phyloP scores from a whole-genome alignment of 2,797 vertebrate genomes.

The Cygnus olor region DNA sequence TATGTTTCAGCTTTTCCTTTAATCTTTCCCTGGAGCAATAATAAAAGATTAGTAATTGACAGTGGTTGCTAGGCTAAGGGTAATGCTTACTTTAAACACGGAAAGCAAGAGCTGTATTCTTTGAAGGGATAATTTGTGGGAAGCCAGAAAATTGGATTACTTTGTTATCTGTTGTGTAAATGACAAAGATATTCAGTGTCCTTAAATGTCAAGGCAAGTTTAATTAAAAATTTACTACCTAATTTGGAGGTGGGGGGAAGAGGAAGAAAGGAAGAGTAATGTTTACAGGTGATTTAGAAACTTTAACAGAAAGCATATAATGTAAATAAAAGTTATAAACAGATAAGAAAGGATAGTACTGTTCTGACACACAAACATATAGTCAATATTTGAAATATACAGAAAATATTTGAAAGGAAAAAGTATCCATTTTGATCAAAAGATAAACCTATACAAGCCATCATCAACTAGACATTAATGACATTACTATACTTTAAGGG shows the following conservation, averaged over 20 bases:
- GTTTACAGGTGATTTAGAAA: conserved; percentile 36
- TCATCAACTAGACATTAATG: not conserved
- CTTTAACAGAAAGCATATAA: not conserved
- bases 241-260: conserved; percentile 17
- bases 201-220: conserved; percentile 82
- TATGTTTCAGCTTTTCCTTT: conserved; percentile 89
- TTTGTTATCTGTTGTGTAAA: conserved; percentile 88
- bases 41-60: conserved; percentile 85
- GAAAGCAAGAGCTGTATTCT: conserved; percentile 82
- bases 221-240: conserved; percentile 75
- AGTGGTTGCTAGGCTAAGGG: conserved; percentile 69
- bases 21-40: conserved; percentile 93
- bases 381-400: not conserved
- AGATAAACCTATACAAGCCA: not conserved
- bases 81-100: conserved; percentile 84
- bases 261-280: not conserved
- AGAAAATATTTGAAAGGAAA: not conserved
- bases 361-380: not conserved
- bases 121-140: conserved; percentile 83
- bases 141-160: conserved; percentile 87
- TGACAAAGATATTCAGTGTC: conserved; percentile 87
- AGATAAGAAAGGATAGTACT: not conserved
- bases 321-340: not conserved
- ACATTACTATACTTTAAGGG: not conserved
- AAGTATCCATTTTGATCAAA: not conserved